Percentiles rank a stretch among this genome's conserved stretches.
phyloP scores from a whole-genome alignment of 2,797 vertebrate species.

The Luscinia luscinia region DNA sequence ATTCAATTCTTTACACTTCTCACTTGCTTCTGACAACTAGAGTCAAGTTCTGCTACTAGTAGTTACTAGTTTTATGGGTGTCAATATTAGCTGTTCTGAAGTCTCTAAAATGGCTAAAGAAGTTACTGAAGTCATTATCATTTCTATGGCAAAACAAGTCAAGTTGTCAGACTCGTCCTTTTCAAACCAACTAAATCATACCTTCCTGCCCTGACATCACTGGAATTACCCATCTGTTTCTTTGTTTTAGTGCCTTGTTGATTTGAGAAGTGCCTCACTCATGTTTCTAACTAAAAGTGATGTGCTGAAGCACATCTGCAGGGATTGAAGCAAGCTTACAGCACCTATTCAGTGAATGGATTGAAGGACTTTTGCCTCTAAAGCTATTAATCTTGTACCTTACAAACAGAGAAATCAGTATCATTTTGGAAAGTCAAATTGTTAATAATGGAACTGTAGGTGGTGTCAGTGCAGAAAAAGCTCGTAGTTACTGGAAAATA shows the following conservation, averaged over 20 bases:
- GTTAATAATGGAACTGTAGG: slow-evolving; percentile 12
- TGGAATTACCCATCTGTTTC: slow-evolving; percentile 56
- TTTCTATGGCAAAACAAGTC: slow-evolving; percentile 31
- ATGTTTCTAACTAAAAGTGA: not conserved
- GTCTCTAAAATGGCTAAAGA: not conserved
- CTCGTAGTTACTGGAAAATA: not conserved
- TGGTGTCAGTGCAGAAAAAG: not conserved
- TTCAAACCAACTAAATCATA: slow-evolving; percentile 26
- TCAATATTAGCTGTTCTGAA: not conserved
- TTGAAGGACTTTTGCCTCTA: slow-evolving; percentile 36
- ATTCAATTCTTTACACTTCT: not conserved
- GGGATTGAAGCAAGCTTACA: not conserved
- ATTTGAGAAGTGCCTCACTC: slow-evolving; percentile 23
- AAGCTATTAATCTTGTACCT: slow-evolving; percentile 30
- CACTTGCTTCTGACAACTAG: not conserved
- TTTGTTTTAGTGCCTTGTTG: slow-evolving; percentile 55
- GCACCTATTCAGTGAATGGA: not conserved
- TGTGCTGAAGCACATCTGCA: slow-evolving; percentile 12
- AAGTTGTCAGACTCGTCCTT: not conserved
- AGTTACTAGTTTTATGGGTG: not conserved
- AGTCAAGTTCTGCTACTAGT: not conserved
- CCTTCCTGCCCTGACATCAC: slow-evolving; percentile 38
- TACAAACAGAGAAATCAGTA: slow-evolving; percentile 45
- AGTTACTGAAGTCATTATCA: not conserved
- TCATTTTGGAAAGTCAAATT: slow-evolving; percentile 42